Conservation (phyloP, 2,888 invertebrate genomes). For the Anorthoa munda region DNA sequence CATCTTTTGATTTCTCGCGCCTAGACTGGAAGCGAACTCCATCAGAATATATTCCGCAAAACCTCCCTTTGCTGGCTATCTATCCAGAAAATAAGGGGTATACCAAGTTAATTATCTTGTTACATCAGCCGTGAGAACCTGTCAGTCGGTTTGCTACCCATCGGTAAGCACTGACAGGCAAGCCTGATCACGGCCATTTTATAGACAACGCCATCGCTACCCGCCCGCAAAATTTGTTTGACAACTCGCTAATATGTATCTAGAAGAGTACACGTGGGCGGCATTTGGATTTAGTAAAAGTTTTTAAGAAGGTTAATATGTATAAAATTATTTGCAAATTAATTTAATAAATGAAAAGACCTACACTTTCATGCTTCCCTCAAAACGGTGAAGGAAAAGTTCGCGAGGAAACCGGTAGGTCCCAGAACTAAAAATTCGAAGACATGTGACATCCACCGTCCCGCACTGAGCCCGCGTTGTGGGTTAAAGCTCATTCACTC, state of each 20-base stretch:
- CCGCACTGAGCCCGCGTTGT: no score
- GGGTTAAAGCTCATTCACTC: no score
- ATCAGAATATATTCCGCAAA: constrained; percentile 4
- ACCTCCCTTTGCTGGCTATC: constrained; percentile 27
- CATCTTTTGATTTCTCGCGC: background rate
- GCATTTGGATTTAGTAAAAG: background rate
- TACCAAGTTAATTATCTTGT: constrained; percentile 59
- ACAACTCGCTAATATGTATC: constrained; percentile 47
- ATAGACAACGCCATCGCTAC: constrained; percentile 47
- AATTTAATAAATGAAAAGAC: no score
- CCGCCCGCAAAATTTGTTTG: constrained; percentile 60
- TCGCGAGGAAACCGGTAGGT: no score
- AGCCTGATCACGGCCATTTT: constrained; percentile 51
- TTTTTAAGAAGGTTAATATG: background rate
- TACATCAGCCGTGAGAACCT: constrained; percentile 37
- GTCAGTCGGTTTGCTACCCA: constrained; percentile 37
- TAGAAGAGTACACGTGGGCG: constrained; percentile 9
- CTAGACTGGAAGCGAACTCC: background rate
- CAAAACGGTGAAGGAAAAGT: no score
- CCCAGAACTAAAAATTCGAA: no score
- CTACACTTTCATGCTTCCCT: no score
- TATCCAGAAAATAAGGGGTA: constrained; percentile 47
- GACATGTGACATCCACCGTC: no score
- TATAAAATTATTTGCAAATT: background rate
- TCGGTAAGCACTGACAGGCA: constrained; percentile 32